Evolutionary conservation across 2,113 vertebrate species (phyloP).

Genomic region (Phylloscopus whistleri): DNA sequence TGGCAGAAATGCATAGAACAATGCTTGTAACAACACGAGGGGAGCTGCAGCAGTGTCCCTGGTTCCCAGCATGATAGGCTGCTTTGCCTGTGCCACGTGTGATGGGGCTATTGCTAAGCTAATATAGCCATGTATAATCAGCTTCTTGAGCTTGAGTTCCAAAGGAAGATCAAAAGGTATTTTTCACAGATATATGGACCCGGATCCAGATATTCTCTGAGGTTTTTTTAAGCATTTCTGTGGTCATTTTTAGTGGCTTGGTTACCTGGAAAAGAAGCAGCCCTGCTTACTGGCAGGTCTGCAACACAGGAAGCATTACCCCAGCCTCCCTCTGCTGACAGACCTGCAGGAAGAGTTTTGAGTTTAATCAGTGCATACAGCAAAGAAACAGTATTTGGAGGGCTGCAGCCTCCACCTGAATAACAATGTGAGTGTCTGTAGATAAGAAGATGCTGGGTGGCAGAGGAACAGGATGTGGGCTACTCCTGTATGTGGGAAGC

Average conservation of each 20-base stretch:
- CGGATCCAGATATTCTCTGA: not conserved
- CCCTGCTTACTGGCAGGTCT: not conserved
- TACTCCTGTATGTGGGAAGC: not conserved
- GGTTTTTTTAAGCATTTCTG: not conserved
- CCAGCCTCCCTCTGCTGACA: not conserved
- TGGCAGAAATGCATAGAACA: not conserved
- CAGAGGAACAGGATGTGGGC: not conserved
- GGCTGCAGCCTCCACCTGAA: not conserved
- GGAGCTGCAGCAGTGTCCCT: not conserved
- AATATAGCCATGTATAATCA: fast-evolving
- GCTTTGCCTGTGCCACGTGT: not conserved
- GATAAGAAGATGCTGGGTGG: not conserved
- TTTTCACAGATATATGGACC: not conserved
- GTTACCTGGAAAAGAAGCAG: not conserved
- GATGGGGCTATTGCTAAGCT: not conserved
- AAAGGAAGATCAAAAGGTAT: not conserved
- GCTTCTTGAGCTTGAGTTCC: not conserved
- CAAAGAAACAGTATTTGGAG: not conserved
- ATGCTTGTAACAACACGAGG: not conserved
- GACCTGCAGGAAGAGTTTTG: not conserved
- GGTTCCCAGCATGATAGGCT: not conserved
- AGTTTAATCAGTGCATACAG: not conserved
- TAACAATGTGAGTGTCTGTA: not conserved
- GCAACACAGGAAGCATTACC: not conserved
- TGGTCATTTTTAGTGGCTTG: not conserved